phyloP scores from a whole-genome alignment of 2,797 vertebrate species.

The Girardinus metallicus region DNA sequence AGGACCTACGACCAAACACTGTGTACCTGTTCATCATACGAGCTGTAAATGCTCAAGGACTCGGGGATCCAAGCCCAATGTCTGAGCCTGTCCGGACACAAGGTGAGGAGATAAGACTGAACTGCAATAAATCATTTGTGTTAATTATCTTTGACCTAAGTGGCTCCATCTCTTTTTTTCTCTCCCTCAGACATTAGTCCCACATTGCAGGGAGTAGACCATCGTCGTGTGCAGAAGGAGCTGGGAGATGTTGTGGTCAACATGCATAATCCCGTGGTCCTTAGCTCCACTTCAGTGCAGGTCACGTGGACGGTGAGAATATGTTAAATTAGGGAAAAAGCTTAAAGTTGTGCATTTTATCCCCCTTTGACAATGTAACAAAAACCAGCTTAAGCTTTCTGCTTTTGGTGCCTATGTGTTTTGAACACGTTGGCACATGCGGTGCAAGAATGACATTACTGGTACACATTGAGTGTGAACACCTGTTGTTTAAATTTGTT shows the following conservation, averaged over 20 bases:
- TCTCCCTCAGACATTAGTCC: slow-evolving; percentile 89
- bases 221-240: slow-evolving; percentile 94
- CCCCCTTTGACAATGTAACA: slow-evolving; percentile 12
- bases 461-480: slow-evolving; percentile 52
- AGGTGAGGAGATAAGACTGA: slow-evolving; percentile 76
- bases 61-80: slow-evolving; percentile 94
- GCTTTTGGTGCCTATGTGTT: slow-evolving; percentile 38
- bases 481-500: slow-evolving; percentile 70
- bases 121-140: neutral
- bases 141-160: slow-evolving; percentile 10
- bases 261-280: slow-evolving; percentile 91
- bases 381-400: slow-evolving; percentile 27
- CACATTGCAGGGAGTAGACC: slow-evolving; percentile 93
- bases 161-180: slow-evolving; percentile 9
- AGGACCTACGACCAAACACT: slow-evolving; percentile 91
- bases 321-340: neutral
- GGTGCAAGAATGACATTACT: slow-evolving; percentile 29
- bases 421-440: slow-evolving; percentile 41
- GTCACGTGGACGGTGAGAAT: slow-evolving; percentile 94
- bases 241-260: slow-evolving; percentile 91
- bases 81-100: slow-evolving; percentile 94
- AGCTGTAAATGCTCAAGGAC: slow-evolving; percentile 90
- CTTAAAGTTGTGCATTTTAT: neutral
- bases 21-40: slow-evolving; percentile 97
- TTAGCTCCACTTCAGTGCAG: slow-evolving; percentile 91